These are phyloP conservation scores for Parus major DNA, from an alignment of 2,113 vertebrate species.

Conservation along the genomic window DNA sequence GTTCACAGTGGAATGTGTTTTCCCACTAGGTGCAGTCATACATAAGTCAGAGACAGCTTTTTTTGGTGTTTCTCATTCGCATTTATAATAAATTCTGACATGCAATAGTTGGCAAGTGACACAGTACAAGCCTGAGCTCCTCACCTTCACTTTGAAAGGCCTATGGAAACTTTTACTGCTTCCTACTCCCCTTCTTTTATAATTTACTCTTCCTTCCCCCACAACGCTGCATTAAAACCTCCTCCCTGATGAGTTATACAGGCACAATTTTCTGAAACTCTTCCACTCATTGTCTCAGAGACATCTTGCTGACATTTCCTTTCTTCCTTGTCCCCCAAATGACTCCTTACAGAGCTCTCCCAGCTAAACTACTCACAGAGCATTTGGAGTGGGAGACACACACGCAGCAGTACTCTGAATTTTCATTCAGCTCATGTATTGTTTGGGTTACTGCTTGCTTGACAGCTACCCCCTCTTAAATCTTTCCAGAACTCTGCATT, in stretches of 20 bases:
- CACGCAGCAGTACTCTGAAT: background rate
- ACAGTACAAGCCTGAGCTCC: rapidly evolving
- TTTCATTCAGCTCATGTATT: slow-evolving; percentile 39
- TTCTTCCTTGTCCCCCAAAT: slow-evolving; percentile 30
- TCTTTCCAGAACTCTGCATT: slow-evolving; percentile 2
- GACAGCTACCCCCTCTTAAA: slow-evolving; percentile 34
- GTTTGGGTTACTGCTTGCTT: slow-evolving; percentile 34
- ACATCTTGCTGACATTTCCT: slow-evolving; percentile 41
- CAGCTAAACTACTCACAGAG: background rate
- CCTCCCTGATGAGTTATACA: slow-evolving; percentile 3
- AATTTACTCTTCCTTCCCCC: background rate
- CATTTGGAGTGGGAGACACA: background rate
- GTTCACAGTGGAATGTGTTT: background rate
- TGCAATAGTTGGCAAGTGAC: background rate
- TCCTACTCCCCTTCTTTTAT: background rate
- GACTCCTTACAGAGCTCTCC: slow-evolving; percentile 6
- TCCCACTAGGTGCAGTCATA: background rate
- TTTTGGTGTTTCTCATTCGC: no score
- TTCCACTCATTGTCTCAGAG: slow-evolving; percentile 20
- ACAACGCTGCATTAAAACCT: background rate
- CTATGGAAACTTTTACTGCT: background rate
- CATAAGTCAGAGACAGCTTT: background rate
- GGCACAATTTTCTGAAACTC: slow-evolving; percentile 27
- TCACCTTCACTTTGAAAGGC: background rate
- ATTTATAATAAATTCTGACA: background rate